Base-by-base conservation (phyloP, 2,797 vertebrate genomes). In the Loriculus beryllinus region DNA sequence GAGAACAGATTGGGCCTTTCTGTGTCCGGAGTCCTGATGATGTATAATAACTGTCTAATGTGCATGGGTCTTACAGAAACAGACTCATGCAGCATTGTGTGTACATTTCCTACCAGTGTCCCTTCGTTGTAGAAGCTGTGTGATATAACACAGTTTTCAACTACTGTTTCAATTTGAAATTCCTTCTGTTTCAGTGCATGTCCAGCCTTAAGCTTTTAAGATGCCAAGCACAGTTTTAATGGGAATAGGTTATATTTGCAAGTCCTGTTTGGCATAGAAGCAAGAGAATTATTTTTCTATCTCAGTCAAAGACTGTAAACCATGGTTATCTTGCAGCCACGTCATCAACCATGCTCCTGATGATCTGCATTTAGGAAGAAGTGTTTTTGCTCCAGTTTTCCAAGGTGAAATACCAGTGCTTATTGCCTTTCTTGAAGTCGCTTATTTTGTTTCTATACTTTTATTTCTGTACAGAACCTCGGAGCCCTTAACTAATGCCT, bases 241-340 rank as follows among this genome's bases (percentile, higher is more conserved):
- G 59, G 82, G 68, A 93, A 68, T 60, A 77, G 82, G 88, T 86
- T 91, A 10, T 79, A 93, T 86, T 94, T 94, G 76, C 59, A 95
- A 95, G 82, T 82, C 88, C 65, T 86, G 25, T 96, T 95, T 93
- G 96, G 78, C 82, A 94, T 85, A 95, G 94, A 94, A 92, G 84
- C 96, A 71, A 84, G 90, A 96, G 89, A 88, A 84, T 88, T 92
- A 95, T 95, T 97, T 95, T 95, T 95, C 63, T 94, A 76, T 96
- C 83, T 71, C 69, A 87, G 25, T 86, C 93, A 90, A 90, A 93
- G 60, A 33, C 54, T 85, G 93, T 90, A 95, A 83, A 90, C 97
- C 96, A 82, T 88, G 39, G 31, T 11, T 86, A 29, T 37, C 48
- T 80, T 93, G 72, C 87, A 67, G 87, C 88, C 80, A 19, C 83